phyloP scores from a whole-genome alignment of 2,113 vertebrate genomes.

The Anseranas semipalmata region DNA sequence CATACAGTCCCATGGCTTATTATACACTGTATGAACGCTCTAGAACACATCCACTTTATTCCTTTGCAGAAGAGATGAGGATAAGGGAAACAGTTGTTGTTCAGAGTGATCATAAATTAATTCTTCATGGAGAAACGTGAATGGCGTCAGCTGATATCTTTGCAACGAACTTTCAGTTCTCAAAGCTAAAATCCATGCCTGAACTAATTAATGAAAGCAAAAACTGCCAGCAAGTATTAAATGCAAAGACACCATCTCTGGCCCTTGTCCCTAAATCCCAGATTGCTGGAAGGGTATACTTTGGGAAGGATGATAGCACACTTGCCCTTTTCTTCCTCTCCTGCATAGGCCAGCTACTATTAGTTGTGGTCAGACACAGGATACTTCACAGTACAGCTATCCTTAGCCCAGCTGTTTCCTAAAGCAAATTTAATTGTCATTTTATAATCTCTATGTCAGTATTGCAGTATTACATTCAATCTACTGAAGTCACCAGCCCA shows the following conservation, averaged over 20 bases:
- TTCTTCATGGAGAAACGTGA: background rate
- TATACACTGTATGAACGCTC: background rate
- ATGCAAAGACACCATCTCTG: background rate
- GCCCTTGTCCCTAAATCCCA: background rate
- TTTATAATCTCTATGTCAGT: background rate
- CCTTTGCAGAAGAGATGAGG: background rate
- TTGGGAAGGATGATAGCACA: background rate
- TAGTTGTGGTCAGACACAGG: background rate
- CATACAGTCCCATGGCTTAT: background rate
- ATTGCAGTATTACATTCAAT: background rate
- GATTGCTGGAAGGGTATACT: background rate
- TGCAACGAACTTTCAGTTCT: background rate
- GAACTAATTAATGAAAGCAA: background rate
- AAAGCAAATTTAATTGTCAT: background rate
- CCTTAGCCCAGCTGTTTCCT: background rate
- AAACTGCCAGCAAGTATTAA: background rate
- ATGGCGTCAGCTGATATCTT: background rate
- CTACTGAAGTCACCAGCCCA: background rate
- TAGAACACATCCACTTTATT: background rate
- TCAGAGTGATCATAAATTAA: background rate
- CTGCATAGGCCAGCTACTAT: background rate
- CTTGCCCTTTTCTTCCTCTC: conserved; percentile 18
- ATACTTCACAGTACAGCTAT: background rate
- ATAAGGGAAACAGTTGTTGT: background rate
- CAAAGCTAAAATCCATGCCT: background rate